Evolutionary conservation across 2,113 vertebrate species (phyloP), one percentile per base, ranked within the genome.

Genomic region (Capreolus pygargus): DNA sequence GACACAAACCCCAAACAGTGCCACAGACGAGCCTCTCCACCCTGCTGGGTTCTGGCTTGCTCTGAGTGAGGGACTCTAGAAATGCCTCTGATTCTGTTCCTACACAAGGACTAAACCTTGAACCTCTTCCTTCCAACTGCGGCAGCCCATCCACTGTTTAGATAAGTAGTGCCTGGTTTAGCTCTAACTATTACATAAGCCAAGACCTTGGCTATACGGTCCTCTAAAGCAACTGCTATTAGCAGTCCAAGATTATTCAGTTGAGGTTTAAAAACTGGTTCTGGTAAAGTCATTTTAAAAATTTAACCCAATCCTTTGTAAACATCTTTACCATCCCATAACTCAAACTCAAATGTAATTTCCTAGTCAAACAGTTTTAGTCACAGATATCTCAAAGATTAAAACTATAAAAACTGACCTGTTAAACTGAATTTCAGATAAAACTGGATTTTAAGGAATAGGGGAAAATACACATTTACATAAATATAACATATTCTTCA

Each of bases 401-500:
- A 92, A 92, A 92, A 92, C 19, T 61, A 86, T 52, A 86, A 83
- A 92, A 52, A 60, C 9, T 70, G 27, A 88, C 43, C 52, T 91
- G 25, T 57, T 91, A 86, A 82, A 96, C 39, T 76, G 39, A 76
- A 76, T 76, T 15, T 25, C 39, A 76, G 23, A 43, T 76, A 43
- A 76, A 76, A 76, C 39, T 76, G 39, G 23, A 76, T 76, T 76
- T 43, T 76, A 43, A 43, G 28, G 45, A 89, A 36, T 6, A 61
- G 27, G 74, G 11, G 50, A 91, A 95, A 89, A 98, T 67, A 39
- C 5, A 97, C 89, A 79, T 89, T 82, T 76, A 91, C 39, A 89
- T 25, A 95, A 58, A 55, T 33, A 70, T n/a, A 98, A 95, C 50
- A 58, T 83, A 78, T 57, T 98, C 89, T 97, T 97, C 89, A 98